Evolutionary conservation across 1,140 invertebrate species (phyloP).

Genomic region (Zaprionus tsacasi): DNA sequence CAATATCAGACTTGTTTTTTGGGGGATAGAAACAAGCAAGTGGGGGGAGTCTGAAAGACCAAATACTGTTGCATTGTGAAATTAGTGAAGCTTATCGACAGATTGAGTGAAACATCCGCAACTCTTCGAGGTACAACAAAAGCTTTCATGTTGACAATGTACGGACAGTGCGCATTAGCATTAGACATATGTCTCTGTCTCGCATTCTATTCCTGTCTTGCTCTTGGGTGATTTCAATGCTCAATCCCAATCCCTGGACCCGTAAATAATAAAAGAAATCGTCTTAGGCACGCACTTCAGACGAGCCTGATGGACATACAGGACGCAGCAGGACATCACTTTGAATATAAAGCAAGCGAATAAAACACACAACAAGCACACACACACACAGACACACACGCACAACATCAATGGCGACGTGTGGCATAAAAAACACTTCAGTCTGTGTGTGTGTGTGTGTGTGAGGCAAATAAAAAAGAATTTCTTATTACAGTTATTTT

Average conservation of each 20-base stretch:
- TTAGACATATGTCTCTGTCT: slow-evolving; percentile 66
- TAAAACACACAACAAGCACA: slow-evolving; percentile 60
- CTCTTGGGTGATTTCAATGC: slow-evolving; percentile 51
- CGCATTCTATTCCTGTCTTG: neutral
- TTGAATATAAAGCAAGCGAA: slow-evolving; percentile 80
- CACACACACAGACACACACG: slow-evolving; percentile 1
- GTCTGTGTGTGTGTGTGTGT: neutral
- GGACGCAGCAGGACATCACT: slow-evolving; percentile 66
- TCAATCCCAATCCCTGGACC: slow-evolving; percentile 35
- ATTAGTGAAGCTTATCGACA: slow-evolving; percentile 59
- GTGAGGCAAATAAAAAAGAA: slow-evolving; percentile 73
- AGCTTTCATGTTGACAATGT: slow-evolving; percentile 55
- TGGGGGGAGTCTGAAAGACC: neutral
- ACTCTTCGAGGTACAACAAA: slow-evolving; percentile 53
- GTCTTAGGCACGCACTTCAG: slow-evolving; percentile 77
- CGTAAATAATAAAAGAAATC: slow-evolving; percentile 82
- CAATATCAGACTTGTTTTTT: neutral
- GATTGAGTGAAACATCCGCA: slow-evolving; percentile 58
- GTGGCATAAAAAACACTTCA: slow-evolving; percentile 79
- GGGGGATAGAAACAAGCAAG: neutral
- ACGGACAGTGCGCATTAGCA: slow-evolving; percentile 53
- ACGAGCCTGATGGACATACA: slow-evolving; percentile 66
- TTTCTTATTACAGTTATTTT: slow-evolving; percentile 81
- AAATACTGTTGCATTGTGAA: slow-evolving; percentile 31
- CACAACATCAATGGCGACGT: slow-evolving; percentile 53